Percentiles rank a stretch among this genome's conserved stretches.
Conservation (phyloP, 2,113 vertebrate species). For the Tragulus kanchil region DNA sequence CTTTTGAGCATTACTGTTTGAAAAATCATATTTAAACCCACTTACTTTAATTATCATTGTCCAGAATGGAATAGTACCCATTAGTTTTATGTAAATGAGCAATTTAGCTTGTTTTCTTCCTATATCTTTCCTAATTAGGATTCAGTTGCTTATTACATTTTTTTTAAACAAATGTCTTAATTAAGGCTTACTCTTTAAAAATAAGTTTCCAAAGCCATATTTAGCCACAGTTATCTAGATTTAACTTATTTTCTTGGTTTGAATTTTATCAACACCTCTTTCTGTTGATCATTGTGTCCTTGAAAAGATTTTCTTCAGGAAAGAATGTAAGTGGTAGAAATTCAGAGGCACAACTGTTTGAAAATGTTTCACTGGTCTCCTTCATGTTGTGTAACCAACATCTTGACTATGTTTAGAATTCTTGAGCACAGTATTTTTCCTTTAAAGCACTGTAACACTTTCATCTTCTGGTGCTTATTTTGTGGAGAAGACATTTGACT, state of each 20-base stretch:
- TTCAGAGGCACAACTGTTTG: background rate
- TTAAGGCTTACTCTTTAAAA: background rate
- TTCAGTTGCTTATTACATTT: background rate
- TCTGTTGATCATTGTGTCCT: background rate
- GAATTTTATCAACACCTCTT: background rate
- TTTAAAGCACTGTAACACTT: constrained; percentile 8
- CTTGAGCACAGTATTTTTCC: background rate
- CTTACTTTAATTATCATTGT: constrained; percentile 18
- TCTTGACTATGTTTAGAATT: constrained; percentile 7
- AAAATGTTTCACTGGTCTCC: background rate
- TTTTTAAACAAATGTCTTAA: background rate
- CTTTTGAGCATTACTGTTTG: background rate
- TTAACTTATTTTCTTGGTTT: constrained; percentile 24
- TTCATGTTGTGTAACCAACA: background rate
- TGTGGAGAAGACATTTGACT: background rate
- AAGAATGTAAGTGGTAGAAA: background rate
- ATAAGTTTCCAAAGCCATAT: background rate
- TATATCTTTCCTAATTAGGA: background rate
- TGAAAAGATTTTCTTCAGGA: background rate
- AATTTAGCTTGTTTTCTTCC: background rate
- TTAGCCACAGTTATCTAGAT: background rate
- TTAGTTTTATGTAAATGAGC: background rate
- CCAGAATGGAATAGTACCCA: background rate
- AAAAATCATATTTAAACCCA: background rate
- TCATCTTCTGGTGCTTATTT: background rate